Percentiles rank a stretch among this genome's conserved stretches.
Evolutionary conservation across 2,113 vertebrate species (phyloP).

Genomic region (Symphodus melops): DNA sequence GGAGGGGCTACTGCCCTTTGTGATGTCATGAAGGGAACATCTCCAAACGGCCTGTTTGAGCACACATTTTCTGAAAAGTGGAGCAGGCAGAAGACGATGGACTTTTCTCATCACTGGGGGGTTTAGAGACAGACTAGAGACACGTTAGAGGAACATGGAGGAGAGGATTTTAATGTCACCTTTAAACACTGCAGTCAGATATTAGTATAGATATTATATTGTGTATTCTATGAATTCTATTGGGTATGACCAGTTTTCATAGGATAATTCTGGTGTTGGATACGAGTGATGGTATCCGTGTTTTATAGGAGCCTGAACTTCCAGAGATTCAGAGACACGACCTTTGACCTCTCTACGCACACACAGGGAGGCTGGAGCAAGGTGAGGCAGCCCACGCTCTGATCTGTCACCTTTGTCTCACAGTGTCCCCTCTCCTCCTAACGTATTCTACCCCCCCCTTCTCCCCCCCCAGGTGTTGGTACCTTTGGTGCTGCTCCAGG

Average conservation of each 20-base stretch:
- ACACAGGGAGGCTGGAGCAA: conserved; percentile 91
- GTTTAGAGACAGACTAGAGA: too few species aligned
- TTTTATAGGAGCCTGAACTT: conserved; percentile 90
- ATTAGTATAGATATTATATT: too few species aligned
- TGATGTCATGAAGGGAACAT: too few species aligned
- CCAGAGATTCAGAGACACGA: conserved; percentile 84
- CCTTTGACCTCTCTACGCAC: conserved; percentile 81
- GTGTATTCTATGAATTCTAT: too few species aligned
- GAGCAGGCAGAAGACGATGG: too few species aligned
- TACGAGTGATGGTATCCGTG: conserved; percentile 4
- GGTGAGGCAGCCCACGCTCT: conserved; percentile 75
- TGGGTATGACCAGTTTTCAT: not conserved
- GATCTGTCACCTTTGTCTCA: not conserved
- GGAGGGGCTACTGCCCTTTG: too few species aligned
- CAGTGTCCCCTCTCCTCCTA: not conserved
- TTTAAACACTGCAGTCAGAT: too few species aligned
- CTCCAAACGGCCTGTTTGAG: too few species aligned
- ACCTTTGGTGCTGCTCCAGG: conserved; percentile 90
- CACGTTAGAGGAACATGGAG: too few species aligned
- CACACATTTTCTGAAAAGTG: too few species aligned
- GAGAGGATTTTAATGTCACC: too few species aligned
- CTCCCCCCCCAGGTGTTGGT: conserved; percentile 86
- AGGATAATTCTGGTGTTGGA: not conserved
- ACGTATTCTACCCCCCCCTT: not conserved
- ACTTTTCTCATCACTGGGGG: too few species aligned